phyloP scores from a whole-genome alignment of 2,888 invertebrate genomes.

The Isotomurus palustris region DNA sequence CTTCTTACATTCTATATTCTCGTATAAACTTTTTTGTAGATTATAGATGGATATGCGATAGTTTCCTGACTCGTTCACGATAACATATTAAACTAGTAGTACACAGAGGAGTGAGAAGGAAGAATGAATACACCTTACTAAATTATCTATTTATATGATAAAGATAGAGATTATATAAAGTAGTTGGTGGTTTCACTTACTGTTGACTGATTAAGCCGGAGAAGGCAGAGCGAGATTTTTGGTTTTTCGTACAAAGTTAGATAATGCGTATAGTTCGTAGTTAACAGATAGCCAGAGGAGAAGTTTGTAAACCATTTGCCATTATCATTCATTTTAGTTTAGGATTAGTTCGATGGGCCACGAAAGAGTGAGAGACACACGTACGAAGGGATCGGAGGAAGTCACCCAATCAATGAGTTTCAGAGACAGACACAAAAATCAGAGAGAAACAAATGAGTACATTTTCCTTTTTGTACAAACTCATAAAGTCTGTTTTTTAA shows the following conservation, averaged over 20 bases:
- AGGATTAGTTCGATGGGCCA: constrained; percentile 14
- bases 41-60: too few relatives aligned
- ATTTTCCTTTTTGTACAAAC: constrained; percentile 1
- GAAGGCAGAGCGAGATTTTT: constrained; percentile 4
- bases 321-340: constrained; percentile 11
- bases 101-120: too few relatives aligned
- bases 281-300: background rate
- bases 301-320: constrained; percentile 1
- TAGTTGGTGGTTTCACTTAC: constrained; percentile 43
- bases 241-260: background rate
- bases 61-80: too few relatives aligned
- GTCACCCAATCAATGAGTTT: constrained; percentile 17
- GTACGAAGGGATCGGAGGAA: constrained; percentile 17
- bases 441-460: constrained; percentile 18
- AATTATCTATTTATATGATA: too few relatives aligned
- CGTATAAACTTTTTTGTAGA: too few relatives aligned
- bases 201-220: constrained; percentile 39
- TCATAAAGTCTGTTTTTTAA: background rate
- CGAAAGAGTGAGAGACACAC: constrained; percentile 14
- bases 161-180: too few relatives aligned
- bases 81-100: too few relatives aligned
- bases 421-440: constrained; percentile 33
- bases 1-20: too few relatives aligned
- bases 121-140: too few relatives aligned
- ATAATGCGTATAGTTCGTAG: background rate